These are phyloP conservation scores for Phragmatobia fuliginosa DNA, from an alignment of 2,888 invertebrate species.

Conservation along the genomic window DNA sequence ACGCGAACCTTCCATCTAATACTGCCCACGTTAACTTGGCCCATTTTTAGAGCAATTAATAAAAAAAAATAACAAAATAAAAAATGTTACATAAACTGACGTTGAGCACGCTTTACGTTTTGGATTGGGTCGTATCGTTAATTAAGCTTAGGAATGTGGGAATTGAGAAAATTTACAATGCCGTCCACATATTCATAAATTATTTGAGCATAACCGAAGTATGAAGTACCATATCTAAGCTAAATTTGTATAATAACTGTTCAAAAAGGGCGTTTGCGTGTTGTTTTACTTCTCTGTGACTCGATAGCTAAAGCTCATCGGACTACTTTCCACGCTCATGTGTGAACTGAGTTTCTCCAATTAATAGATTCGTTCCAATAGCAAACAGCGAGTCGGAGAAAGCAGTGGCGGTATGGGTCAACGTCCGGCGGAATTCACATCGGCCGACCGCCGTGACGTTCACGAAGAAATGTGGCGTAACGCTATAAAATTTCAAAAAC, in stretches of 20 bases:
- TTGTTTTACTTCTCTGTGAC: constrained; percentile 45
- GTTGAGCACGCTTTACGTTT: constrained; percentile 1
- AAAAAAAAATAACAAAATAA: constrained; percentile 1
- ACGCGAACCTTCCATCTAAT: background rate
- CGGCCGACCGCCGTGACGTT: constrained; percentile 81
- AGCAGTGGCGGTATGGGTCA: constrained; percentile 81
- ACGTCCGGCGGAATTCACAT: constrained; percentile 82
- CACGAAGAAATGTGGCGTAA: constrained; percentile 83
- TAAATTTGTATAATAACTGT: constrained; percentile 34
- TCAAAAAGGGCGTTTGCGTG: constrained; percentile 43
- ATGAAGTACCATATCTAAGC: constrained; percentile 24
- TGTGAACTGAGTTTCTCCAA: constrained; percentile 86
- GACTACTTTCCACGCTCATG: constrained; percentile 84
- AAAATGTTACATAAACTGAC: background rate
- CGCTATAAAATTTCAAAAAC: constrained; percentile 82
- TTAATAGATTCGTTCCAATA: constrained; percentile 87
- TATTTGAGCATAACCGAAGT: constrained; percentile 7
- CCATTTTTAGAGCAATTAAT: background rate
- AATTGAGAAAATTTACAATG: constrained; percentile 3
- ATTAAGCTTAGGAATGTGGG: constrained; percentile 10
- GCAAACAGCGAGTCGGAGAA: constrained; percentile 84
- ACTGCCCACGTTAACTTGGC: constrained; percentile 1
- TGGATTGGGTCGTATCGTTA: background rate
- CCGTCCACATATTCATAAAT: background rate
- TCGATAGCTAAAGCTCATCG: constrained; percentile 69